Evolutionary conservation across 1,140 invertebrate species (phyloP), one percentile per base, ranked within the genome.

Genomic region (Lepidurus couesii): DNA sequence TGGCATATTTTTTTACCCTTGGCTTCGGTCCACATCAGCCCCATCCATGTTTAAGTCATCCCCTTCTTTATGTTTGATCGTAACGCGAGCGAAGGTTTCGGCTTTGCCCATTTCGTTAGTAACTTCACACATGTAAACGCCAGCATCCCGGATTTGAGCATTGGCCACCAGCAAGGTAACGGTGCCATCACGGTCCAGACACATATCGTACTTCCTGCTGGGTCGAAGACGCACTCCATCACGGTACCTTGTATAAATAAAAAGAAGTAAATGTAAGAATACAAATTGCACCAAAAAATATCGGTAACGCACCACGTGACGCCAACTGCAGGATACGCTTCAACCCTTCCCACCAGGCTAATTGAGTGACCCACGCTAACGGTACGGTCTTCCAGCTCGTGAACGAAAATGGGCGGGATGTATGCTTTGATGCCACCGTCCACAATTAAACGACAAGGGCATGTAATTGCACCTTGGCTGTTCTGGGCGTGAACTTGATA

Each of bases 81-180:
- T 75, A 44, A 79, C 73, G 73, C 78, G 73, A 21, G 78, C 73
- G 24, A 26, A 74, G 1, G 73, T 75, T 42, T 42, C 43, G 7
- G 75, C 78, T 42, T 79, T 74, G n/a, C 78, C 78, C 78, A 96
- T 90, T 80, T 92, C 91, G 84, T 98, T 98, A 8, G 89, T 90
- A 2, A 95, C 95, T 0, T 90, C 90, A 81, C 94, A 96, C 0
- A 89, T 91, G 84, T 98, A 98, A n/a, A 91, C 87, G 13, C 95
- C 96, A 4, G 90, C 90, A 84, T 98, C 96, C 34, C 90, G 84
- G 76, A 82, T 82, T 0, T 89, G 90, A 0, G 91, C 87, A 26
- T 89, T 86, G 7, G 89, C 87, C 75, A 96, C 87, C 4, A 90
- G 88, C 7, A 96, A 86, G 82, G 93, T 91, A 5, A 93, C 90